Conservation (phyloP, 2,797 vertebrate species). For the Sitta carolinensis region DNA sequence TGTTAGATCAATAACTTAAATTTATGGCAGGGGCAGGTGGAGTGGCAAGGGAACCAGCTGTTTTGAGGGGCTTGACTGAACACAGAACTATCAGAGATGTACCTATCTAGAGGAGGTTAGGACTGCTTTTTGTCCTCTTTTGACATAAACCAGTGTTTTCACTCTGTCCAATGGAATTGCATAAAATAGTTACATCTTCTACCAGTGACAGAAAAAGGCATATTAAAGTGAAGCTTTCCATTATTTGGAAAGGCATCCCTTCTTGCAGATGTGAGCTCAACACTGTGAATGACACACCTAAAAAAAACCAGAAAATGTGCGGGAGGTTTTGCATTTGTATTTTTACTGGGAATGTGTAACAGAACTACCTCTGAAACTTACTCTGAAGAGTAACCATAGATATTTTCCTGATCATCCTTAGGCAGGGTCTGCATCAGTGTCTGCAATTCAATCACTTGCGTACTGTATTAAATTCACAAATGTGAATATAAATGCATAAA, state of each 20-base stretch:
- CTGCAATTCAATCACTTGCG: not conserved
- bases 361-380: not conserved
- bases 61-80: not conserved
- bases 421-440: not conserved
- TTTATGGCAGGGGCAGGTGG: not conserved
- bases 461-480: not conserved
- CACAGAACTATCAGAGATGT: not conserved
- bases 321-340: not conserved
- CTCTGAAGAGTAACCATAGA: not conserved
- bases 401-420: not conserved
- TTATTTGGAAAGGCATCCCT: not conserved
- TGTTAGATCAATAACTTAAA: not conserved
- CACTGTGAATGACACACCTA: not conserved
- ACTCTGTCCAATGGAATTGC: not conserved
- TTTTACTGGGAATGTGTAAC: not conserved
- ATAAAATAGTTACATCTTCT: not conserved
- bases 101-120: not conserved
- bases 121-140: not conserved
- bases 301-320: rapidly evolving
- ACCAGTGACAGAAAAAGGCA: not conserved
- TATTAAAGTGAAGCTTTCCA: not conserved
- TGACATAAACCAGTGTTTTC: not conserved
- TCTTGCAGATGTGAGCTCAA: not conserved
- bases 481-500: not conserved
- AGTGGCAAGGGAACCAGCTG: not conserved